A percentile compares a stretch with the other conserved stretches of the same genome.
Conservation (phyloP, 2,888 invertebrate genomes). For the Amblyjoppa proteus region DNA sequence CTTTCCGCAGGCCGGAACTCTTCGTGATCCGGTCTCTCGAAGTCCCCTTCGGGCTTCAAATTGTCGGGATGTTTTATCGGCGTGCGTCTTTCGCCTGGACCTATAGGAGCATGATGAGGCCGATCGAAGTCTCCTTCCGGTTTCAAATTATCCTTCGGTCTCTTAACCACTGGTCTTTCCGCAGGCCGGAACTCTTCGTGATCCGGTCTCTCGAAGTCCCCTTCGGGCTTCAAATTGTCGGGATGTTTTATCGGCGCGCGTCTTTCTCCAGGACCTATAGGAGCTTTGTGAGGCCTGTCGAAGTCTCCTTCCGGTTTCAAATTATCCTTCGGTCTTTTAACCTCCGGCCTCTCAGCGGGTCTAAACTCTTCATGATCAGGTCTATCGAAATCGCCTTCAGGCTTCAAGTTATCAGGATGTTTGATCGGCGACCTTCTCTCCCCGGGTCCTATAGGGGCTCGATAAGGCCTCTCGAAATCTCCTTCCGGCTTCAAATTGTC, state of each 20-base stretch:
- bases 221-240: conserved; percentile 80
- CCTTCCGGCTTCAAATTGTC: conserved; percentile 86
- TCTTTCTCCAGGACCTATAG: conserved; percentile 78
- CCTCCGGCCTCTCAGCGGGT: conserved; percentile 82
- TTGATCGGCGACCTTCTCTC: conserved; percentile 85
- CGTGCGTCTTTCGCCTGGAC: conserved; percentile 78
- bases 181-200: conserved; percentile 83
- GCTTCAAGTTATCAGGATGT: conserved; percentile 80
- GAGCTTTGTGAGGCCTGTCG: conserved; percentile 80
- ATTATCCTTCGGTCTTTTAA: conserved; percentile 80
- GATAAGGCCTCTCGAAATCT: conserved; percentile 86
- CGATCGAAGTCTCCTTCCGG: conserved; percentile 87
- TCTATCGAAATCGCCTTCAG: conserved; percentile 83
- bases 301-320: conserved; percentile 87
- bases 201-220: conserved; percentile 84
- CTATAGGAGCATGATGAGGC: conserved; percentile 74
- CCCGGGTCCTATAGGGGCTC: conserved; percentile 86
- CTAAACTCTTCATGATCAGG: conserved; percentile 83
- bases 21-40: conserved; percentile 84
- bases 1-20: conserved; percentile 84
- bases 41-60: conserved; percentile 79
- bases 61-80: conserved; percentile 80
- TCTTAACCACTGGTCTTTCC: conserved; percentile 79
- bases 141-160: conserved; percentile 80
- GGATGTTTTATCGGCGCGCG: conserved; percentile 74